Base-by-base conservation (phyloP, 2,113 vertebrate genomes). In the Marcusenius ussheri region DNA sequence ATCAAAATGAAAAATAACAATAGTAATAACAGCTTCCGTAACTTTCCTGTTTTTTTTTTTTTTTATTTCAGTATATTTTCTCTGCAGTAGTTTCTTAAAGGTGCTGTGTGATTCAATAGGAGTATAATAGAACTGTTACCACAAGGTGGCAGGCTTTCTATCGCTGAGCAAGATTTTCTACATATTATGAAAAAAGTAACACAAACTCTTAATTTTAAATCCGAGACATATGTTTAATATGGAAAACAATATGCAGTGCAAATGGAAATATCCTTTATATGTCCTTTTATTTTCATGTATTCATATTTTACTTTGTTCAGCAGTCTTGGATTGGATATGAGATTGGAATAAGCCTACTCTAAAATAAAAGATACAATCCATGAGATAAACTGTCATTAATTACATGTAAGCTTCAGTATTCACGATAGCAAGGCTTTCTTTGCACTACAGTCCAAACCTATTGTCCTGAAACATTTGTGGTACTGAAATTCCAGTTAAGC, bases 81-180 rank as follows among this genome's bases (percentile, higher is more conserved):
- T 39, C 74, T 42, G 15, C 35, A 42, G 74, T 0, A 19, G 74
- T 42, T 80, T 80, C 31, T 42, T 39, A 39, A 17, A 80, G 35
- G 31, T 42, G 74, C 35, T 1, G 4, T 42, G 35, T 42, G 17
- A 42, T 15, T 51, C 58, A 51, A 88, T 42, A 39, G 6, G 7
- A 13, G 39, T n/a, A 47, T 45, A n/a, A 84, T 47, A 11, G 39
- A 27, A 19, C 17, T 58, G 24, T 66, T 88, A 24, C 47, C 24
- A 89, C 80, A 46, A 46, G 89, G 80, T 53, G 89, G 89, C 77
- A 85, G 80, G 2, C 6, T 53, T 83, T 89, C 89, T 89, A 13
- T 85, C 77, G 4, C 24, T n/a, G 35, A 11, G 31, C 2, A 89
- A 83, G 17, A 11, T 11, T 49, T 50, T 13, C 27, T 80, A 42